phyloP scores from a whole-genome alignment of 2,113 vertebrate genomes.

The Polyodon spathula region DNA sequence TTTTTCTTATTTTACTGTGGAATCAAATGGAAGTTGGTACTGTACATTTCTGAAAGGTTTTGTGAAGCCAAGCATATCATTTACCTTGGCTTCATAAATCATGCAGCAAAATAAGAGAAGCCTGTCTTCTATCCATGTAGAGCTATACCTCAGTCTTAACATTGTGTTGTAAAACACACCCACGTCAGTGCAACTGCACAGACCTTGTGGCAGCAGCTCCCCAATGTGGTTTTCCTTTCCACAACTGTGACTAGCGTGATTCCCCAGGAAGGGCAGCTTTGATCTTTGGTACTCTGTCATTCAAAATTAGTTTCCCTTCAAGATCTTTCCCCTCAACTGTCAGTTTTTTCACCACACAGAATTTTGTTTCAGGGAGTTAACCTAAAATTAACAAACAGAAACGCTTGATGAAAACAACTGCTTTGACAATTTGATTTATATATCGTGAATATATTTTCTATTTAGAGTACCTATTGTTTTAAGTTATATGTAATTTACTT shows the following conservation, averaged over 20 bases:
- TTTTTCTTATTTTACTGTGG: conserved; percentile 20
- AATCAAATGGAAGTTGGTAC: conserved; percentile 27
- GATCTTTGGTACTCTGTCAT: conserved; percentile 37
- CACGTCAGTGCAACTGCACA: conserved; percentile 18
- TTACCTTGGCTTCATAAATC: conserved; percentile 33
- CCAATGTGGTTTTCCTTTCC: conserved; percentile 31
- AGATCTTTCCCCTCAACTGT: conserved; percentile 26
- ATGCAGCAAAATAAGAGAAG: conserved; percentile 14
- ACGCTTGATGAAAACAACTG: no score
- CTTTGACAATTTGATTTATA: no score
- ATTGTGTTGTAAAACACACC: conserved; percentile 20
- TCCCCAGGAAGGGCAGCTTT: conserved; percentile 26
- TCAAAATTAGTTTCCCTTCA: conserved; percentile 42
- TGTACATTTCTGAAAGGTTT: conserved; percentile 28
- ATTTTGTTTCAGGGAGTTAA: conserved; percentile 8
- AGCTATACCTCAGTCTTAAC: conserved; percentile 21
- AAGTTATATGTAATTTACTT: no score
- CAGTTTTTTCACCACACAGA: conserved; percentile 6
- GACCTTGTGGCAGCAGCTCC: conserved; percentile 21
- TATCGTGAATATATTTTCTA: no score
- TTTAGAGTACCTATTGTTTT: no score
- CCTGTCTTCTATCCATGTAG: conserved; percentile 19
- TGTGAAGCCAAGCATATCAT: conserved; percentile 44
- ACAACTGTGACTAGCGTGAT: conserved; percentile 29
- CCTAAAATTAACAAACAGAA: no score